These are phyloP conservation scores for Peromyscus nudipes DNA, from an alignment of 2,797 vertebrate genomes.

Conservation along the genomic window DNA sequence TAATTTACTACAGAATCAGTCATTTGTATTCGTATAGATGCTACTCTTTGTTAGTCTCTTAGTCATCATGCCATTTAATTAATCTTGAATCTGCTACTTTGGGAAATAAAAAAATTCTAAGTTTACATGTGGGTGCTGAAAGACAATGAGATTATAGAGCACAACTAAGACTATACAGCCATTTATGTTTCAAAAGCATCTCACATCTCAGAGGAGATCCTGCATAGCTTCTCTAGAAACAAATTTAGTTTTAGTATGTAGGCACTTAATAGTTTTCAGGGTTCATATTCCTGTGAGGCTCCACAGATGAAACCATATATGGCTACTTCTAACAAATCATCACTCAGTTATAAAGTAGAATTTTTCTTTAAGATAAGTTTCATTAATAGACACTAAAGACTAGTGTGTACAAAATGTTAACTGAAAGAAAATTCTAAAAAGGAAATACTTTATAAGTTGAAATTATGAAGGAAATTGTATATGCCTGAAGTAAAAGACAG, in stretches of 20 bases:
- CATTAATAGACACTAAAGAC: neutral
- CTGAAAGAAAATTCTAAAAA: neutral
- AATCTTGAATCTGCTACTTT: neutral
- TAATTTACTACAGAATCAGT: neutral
- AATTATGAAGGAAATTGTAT: neutral
- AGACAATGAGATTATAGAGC: neutral
- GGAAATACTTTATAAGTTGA: neutral
- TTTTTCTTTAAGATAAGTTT: neutral
- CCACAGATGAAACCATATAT: neutral
- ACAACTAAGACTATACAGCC: neutral
- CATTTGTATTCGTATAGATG: neutral
- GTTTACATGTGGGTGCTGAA: neutral
- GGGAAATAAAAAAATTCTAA: neutral
- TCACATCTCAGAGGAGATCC: neutral
- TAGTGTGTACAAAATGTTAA: neutral
- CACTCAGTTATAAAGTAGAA: neutral
- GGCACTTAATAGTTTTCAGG: neutral
- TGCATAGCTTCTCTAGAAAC: neutral
- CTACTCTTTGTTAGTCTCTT: constrained; percentile 5
- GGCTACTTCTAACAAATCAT: neutral
- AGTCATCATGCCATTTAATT: constrained; percentile 26
- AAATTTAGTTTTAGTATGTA: neutral
- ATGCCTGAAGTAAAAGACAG: neutral
- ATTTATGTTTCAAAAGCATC: neutral
- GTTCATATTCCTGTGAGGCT: neutral